Percentiles rank a stretch among this genome's conserved stretches.
These are phyloP conservation scores for Prolemur simus DNA, from an alignment of 2,113 vertebrate species.

Conservation along the genomic window DNA sequence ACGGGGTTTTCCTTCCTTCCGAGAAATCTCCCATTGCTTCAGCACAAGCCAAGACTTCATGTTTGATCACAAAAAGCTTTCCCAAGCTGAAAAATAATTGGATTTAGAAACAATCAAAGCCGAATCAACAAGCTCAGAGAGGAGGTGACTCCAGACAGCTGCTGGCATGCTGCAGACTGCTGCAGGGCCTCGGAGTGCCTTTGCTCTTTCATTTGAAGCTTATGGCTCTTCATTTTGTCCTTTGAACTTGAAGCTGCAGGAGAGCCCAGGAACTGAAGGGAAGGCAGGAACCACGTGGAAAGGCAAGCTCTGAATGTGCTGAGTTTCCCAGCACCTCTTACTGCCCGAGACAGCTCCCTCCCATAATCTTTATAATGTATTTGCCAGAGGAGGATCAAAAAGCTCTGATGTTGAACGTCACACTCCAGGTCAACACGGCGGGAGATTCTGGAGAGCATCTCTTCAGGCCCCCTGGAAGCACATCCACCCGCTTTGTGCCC, in stretches of 20 bases:
- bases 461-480: background rate
- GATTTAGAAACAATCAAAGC: background rate
- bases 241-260: background rate
- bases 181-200: background rate
- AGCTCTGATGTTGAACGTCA: background rate
- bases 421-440: background rate
- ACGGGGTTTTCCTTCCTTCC: background rate
- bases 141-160: background rate
- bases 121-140: background rate
- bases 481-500: background rate
- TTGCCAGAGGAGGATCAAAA: background rate
- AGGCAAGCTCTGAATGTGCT: background rate
- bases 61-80: background rate
- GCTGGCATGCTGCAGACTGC: rapidly evolving
- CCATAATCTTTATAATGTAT: background rate
- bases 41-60: background rate
- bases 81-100: background rate
- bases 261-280: background rate
- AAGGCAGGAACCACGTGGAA: background rate
- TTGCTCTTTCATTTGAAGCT: background rate
- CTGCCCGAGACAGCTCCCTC: background rate
- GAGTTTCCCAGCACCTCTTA: background rate
- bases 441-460: background rate
- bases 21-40: background rate
- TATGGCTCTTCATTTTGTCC: background rate